These are phyloP conservation scores for Trichosurus vulpecula DNA, from an alignment of 2,797 vertebrate species.

Conservation along the genomic window DNA sequence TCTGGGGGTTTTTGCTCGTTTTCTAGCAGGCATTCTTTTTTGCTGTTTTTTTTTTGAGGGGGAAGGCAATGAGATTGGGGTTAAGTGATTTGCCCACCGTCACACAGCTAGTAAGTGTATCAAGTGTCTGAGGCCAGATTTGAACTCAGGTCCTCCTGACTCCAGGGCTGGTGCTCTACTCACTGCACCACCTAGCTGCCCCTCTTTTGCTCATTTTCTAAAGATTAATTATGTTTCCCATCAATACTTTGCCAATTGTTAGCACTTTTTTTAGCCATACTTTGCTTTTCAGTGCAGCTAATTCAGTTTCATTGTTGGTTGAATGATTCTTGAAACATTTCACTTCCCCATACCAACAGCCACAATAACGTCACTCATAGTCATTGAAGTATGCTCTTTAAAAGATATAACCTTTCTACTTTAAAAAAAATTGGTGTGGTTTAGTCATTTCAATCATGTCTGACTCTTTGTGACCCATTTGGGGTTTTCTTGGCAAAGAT, in stretches of 20 bases:
- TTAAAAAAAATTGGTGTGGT: background rate
- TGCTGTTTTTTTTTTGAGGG: too few relatives aligned
- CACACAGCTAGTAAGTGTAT: too few relatives aligned
- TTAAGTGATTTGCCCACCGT: too few relatives aligned
- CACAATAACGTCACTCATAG: background rate
- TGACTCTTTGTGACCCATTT: background rate
- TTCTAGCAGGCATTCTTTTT: too few relatives aligned
- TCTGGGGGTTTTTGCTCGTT: too few relatives aligned
- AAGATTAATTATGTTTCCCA: background rate
- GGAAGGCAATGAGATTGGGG: too few relatives aligned
- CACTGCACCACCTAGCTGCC: too few relatives aligned
- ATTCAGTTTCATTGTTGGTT: background rate
- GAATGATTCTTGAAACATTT: background rate
- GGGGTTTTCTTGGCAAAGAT: background rate
- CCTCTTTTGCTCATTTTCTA: too few relatives aligned
- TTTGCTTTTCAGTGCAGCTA: background rate
- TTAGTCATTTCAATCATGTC: background rate
- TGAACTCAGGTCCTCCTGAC: too few relatives aligned
- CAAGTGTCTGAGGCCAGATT: too few relatives aligned
- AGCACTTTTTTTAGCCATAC: background rate
- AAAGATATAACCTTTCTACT: background rate
- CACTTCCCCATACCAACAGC: background rate
- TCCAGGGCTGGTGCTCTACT: too few relatives aligned
- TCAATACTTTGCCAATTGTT: background rate
- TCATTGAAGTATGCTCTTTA: background rate